Evolutionary conservation across 2,888 invertebrate species (phyloP).

Genomic region (Pegoplata infirma): DNA sequence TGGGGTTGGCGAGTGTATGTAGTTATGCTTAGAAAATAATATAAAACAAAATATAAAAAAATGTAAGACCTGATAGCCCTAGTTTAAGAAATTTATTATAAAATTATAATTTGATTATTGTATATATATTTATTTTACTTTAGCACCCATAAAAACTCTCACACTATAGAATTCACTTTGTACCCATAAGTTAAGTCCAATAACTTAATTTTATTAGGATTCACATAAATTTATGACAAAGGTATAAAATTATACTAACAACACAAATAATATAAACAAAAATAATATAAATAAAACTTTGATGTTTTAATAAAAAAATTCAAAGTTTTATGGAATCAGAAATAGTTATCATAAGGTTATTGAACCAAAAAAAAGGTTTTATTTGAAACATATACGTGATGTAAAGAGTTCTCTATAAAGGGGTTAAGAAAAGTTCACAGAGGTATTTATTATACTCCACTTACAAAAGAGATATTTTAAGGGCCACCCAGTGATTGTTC

Average conservation of each 20-base stretch:
- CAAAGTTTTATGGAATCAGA: too few species aligned
- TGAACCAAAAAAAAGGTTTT: too few species aligned
- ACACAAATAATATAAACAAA: neutral
- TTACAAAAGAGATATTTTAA: too few species aligned
- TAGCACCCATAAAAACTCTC: neutral
- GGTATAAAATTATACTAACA: neutral
- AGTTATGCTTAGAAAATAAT: neutral
- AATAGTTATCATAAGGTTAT: too few species aligned
- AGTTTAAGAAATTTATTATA: constrained; percentile 11
- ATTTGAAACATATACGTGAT: too few species aligned
- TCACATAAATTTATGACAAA: neutral
- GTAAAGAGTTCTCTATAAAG: too few species aligned
- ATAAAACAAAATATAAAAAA: neutral
- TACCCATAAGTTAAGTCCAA: neutral
- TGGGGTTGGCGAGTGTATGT: neutral
- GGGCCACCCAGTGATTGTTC: too few species aligned
- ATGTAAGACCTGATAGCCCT: neutral
- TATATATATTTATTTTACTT: neutral
- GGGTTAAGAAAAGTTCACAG: too few species aligned
- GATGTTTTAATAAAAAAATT: too few species aligned
- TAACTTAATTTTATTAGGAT: neutral
- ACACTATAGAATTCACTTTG: neutral
- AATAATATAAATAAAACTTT: too few species aligned
- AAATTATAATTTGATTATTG: constrained; percentile 21
- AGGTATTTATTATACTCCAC: too few species aligned